Base-by-base conservation (phyloP, 1,140 invertebrate genomes). In the Ceratina australensis region DNA sequence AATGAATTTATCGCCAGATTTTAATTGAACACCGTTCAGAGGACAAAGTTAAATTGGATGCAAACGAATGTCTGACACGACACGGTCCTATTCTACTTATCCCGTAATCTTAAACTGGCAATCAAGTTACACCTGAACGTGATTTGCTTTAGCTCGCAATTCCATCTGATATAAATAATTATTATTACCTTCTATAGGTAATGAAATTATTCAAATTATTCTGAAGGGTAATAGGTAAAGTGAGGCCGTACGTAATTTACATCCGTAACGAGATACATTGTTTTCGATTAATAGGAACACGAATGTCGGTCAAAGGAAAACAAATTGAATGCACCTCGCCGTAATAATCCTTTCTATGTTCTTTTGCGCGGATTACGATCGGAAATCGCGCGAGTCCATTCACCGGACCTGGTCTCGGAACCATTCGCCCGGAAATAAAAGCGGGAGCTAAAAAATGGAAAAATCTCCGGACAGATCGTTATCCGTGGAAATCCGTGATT, bases 401-500 rank as follows among this genome's bases (percentile, higher is more conserved):
- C 65, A 67, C n/a, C 26, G 24, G 4, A 13, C 16, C 52, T 18
- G 3, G n/a, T 18, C 49, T 54, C 49, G 65, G 18, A 67, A 54
- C 52, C 50, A 52, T 54, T 54, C 24, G 49, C 12, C n/a, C 26
- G 50, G 65, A 20, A 67, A 54, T 67, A 54, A 28, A 67, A 67
- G 12, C 24, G 1, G 50, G 24, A 18, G 20, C 49, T 7, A 50
- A 67, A 65, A 67, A 54, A 52, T 54, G 18, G 49, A 20, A 20
- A 54, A 67, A 67, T 67, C 50, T 3, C 12, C 12, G 49, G 49
- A 52, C 49, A 28, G 65, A 67, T 54, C 49, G 65, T 67, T 67
- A 67, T 67, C 64, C 63, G 42, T 26, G n/a, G 33, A 64, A 49
- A 64, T 49, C 47, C 47, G 2, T 66, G 49, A 67, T 67, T 67